These are phyloP conservation scores for Carterocephalus palaemon DNA, from an alignment of 2,888 invertebrate genomes.

Conservation along the genomic window DNA sequence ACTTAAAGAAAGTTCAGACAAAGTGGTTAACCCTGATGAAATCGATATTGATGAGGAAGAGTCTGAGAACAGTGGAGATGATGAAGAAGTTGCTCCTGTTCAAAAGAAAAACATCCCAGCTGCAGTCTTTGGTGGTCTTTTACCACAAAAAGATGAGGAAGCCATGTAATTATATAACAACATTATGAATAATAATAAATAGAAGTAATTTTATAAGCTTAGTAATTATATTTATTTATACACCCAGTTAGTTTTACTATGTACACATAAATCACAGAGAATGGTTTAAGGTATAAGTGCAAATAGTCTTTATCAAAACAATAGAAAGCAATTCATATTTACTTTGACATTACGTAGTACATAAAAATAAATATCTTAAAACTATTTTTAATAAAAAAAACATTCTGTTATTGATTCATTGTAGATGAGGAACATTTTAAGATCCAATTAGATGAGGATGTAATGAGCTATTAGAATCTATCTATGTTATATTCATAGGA, in stretches of 20 bases:
- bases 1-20: slow-evolving; percentile 80
- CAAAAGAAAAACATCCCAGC: slow-evolving; percentile 92
- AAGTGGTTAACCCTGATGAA: slow-evolving; percentile 92
- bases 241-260: slow-evolving; percentile 50
- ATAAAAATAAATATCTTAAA: no score
- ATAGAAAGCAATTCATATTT: no score
- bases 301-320: no score
- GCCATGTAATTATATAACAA: slow-evolving; percentile 23
- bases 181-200: slow-evolving; percentile 26
- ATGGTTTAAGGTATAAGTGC: slow-evolving; percentile 39
- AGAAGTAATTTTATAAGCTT: slow-evolving; percentile 42
- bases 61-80: slow-evolving; percentile 80
- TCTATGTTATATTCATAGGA: no score
- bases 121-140: slow-evolving; percentile 93
- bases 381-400: no score
- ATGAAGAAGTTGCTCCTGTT: slow-evolving; percentile 83
- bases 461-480: no score
- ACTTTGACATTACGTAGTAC: no score
- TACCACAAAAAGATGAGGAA: slow-evolving; percentile 41
- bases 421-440: no score
- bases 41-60: slow-evolving; percentile 90
- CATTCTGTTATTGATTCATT: no score
- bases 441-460: no score
- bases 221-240: slow-evolving; percentile 48
- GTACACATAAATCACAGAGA: slow-evolving; percentile 68